phyloP scores from a whole-genome alignment of 2,797 vertebrate species.

The Bradypus variegatus region DNA sequence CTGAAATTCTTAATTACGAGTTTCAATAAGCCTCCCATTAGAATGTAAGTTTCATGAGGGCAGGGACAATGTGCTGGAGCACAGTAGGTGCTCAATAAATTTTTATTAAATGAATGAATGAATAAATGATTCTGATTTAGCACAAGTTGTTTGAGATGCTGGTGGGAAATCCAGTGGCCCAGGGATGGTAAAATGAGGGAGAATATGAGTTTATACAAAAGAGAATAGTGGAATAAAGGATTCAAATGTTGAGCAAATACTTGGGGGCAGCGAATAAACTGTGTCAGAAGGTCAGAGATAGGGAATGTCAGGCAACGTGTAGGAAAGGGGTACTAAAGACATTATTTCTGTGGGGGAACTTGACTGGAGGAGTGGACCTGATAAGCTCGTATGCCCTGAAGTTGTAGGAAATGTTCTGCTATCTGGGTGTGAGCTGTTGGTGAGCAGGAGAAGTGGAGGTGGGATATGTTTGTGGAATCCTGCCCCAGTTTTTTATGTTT shows the following conservation, averaged over 20 bases:
- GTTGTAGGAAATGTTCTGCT: neutral
- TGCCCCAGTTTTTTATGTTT: neutral
- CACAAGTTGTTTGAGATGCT: neutral
- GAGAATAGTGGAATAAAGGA: neutral
- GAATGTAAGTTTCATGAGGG: neutral
- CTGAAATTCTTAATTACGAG: too few relatives aligned
- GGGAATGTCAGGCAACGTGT: neutral
- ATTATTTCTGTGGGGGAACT: neutral
- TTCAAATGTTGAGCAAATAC: neutral
- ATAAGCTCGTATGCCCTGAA: neutral
- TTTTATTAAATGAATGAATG: neutral
- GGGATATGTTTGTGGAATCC: neutral
- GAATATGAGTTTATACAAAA: neutral
- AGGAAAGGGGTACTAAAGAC: neutral
- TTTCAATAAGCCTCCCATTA: too few relatives aligned
- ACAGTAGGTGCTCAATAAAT: neutral
- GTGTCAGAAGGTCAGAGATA: neutral
- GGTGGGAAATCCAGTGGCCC: neutral
- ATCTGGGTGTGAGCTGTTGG: neutral
- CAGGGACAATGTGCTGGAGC: neutral
- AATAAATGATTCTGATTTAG: neutral
- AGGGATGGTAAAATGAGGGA: neutral
- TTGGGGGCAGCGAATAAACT: neutral
- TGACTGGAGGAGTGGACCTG: neutral
- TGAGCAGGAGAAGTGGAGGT: neutral